phyloP scores from a whole-genome alignment of 2,888 invertebrate genomes.

The Heliconius aoede region DNA sequence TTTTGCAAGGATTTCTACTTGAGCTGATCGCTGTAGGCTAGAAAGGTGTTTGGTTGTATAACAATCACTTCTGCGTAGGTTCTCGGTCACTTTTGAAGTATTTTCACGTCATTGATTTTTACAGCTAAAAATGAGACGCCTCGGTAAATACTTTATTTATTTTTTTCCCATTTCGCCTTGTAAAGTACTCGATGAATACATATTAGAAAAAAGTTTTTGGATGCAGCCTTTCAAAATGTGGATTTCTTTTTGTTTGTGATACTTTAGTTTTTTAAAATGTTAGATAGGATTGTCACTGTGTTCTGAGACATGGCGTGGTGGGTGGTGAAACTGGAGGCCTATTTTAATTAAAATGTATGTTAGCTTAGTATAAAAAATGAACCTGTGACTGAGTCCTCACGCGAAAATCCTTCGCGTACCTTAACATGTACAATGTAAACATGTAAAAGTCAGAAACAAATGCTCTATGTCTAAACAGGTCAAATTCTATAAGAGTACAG shows the following conservation, averaged over 20 bases:
- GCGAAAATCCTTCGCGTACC: too few species aligned
- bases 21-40: constrained; percentile 59
- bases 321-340: neutral
- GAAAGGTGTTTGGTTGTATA: constrained; percentile 80
- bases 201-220: constrained; percentile 5
- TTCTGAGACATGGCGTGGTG: neutral
- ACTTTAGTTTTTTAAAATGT: neutral
- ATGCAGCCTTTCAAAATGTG: neutral
- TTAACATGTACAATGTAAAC: too few species aligned
- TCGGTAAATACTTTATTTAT: neutral
- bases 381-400: too few species aligned
- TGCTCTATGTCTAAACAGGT: too few species aligned
- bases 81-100: constrained; percentile 58
- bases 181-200: constrained; percentile 12
- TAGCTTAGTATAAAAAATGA: too few species aligned
- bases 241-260: neutral
- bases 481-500: too few species aligned
- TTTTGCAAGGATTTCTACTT: constrained; percentile 62
- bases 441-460: too few species aligned
- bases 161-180: constrained; percentile 10
- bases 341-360: neutral
- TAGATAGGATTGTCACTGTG: neutral
- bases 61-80: constrained; percentile 51
- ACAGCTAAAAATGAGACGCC: constrained; percentile 37
- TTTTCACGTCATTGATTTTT: constrained; percentile 68